Evolutionary conservation across 2,888 invertebrate species (phyloP).

Genomic region (Rhamnusium bicolor): DNA sequence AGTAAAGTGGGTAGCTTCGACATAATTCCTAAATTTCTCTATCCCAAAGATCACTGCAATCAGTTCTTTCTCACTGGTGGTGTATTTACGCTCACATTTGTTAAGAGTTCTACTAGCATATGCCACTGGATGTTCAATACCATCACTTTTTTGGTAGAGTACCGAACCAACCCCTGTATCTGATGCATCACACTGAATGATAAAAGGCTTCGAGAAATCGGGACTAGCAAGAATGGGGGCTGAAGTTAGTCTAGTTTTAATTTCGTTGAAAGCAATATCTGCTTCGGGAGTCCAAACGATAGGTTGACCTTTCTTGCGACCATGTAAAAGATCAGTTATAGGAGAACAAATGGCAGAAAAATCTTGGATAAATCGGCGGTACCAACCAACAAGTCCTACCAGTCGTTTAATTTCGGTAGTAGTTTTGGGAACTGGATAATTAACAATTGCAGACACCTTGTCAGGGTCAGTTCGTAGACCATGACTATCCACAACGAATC

Average conservation of each 20-base stretch:
- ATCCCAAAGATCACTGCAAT: neutral
- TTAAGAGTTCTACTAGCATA: neutral
- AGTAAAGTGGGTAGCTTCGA: neutral
- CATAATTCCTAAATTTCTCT: neutral
- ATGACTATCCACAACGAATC: neutral
- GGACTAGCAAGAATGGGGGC: neutral
- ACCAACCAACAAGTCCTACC: neutral
- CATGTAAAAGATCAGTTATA: neutral
- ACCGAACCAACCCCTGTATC: neutral
- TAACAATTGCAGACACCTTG: neutral
- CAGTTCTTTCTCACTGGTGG: neutral
- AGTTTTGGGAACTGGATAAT: neutral
- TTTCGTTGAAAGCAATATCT: too few species aligned
- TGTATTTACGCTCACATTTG: neutral
- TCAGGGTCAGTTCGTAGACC: neutral
- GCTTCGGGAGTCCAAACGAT: neutral
- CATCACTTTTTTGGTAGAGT: neutral
- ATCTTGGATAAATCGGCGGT: neutral
- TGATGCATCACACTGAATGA: neutral
- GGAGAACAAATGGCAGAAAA: neutral
- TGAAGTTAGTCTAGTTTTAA: neutral
- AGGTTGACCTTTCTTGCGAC: neutral
- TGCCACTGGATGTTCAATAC: neutral
- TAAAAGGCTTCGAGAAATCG: neutral
- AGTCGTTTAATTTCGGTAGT: neutral